Conservation (phyloP, 2,888 invertebrate genomes). For the Balanococcus diminutus region DNA sequence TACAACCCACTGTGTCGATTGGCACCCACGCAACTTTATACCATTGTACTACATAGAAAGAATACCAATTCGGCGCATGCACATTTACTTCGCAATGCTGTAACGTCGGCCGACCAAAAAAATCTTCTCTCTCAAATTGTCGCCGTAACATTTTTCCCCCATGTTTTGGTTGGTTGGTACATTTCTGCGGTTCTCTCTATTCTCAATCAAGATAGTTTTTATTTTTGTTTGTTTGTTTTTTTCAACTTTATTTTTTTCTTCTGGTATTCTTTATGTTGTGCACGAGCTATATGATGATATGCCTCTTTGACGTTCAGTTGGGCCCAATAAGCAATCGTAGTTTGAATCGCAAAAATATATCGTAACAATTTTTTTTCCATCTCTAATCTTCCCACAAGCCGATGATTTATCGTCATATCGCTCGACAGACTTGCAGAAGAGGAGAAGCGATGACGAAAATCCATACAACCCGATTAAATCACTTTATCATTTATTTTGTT, state of each 20-base stretch:
- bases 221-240: not conserved
- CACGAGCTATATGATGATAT: not conserved
- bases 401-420: not conserved
- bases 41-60: constrained; percentile 37
- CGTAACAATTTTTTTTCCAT: not conserved
- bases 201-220: not conserved
- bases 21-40: constrained; percentile 54
- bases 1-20: constrained; percentile 52
- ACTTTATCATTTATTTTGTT: not conserved
- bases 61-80: constrained; percentile 47
- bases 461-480: not conserved
- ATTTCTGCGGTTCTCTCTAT: not conserved
- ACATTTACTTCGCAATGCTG: constrained; percentile 1
- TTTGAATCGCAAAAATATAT: too few species aligned
- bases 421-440: not conserved
- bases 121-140: not conserved
- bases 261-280: not conserved
- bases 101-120: not conserved
- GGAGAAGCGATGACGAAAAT: not conserved
- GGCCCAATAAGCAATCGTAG: not conserved
- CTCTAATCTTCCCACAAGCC: not conserved
- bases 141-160: not conserved
- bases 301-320: not conserved
- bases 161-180: not conserved
- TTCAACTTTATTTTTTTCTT: not conserved